phyloP scores from a whole-genome alignment of 2,113 vertebrate genomes.

The Nothocercus julius region DNA sequence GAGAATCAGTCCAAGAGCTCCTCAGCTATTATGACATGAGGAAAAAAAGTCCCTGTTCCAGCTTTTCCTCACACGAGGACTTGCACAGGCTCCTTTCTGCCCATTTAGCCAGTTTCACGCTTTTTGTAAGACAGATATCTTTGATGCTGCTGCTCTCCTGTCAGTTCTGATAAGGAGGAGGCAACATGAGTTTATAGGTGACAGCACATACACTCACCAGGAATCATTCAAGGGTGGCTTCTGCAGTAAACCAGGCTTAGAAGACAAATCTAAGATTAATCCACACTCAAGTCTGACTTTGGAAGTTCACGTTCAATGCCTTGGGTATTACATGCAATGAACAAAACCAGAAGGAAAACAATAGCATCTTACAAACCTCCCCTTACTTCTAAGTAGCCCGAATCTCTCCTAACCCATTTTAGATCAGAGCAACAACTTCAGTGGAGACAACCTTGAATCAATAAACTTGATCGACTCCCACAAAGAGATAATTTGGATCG shows the following conservation, averaged over 20 bases:
- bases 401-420: neutral
- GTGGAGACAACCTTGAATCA: neutral
- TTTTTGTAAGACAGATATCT: neutral
- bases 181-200: neutral
- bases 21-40: neutral
- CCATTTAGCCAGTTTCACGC: rapidly evolving
- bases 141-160: neutral
- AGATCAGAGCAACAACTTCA: neutral
- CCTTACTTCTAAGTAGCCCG: neutral
- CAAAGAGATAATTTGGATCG: neutral
- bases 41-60: neutral
- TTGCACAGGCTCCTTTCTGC: neutral
- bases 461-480: neutral
- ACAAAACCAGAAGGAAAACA: neutral
- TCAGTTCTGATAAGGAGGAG: neutral
- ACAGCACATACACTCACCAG: neutral
- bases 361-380: neutral
- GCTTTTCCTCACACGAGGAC: neutral
- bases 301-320: neutral
- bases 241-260: neutral
- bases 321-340: neutral
- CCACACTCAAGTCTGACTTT: neutral
- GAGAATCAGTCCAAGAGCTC: rapidly evolving
- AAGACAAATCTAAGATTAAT: neutral
- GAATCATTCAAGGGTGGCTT: neutral